Percentiles rank a stretch among this genome's conserved stretches.
phyloP scores from a whole-genome alignment of 2,113 vertebrate genomes.

The Campylomormyrus numenius region DNA sequence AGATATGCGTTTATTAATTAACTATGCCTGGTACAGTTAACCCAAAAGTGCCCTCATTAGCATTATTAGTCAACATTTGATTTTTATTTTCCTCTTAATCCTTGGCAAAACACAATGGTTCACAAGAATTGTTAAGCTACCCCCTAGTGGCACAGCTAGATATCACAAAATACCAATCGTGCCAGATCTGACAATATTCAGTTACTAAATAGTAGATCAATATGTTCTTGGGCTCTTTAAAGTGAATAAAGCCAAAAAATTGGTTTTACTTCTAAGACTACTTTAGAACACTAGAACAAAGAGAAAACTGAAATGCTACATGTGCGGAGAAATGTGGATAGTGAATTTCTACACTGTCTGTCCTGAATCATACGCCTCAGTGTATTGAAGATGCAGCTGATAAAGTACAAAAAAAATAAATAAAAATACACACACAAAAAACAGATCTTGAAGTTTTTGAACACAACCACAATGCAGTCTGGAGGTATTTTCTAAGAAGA shows the following conservation, averaged over 20 bases:
- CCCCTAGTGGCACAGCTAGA: conserved; percentile 17
- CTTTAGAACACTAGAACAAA: background rate
- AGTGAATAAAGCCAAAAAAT: background rate
- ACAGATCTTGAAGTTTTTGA: background rate
- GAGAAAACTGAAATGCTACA: background rate
- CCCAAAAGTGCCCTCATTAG: background rate
- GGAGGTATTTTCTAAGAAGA: background rate
- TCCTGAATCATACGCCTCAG: background rate
- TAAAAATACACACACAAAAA: too few relatives aligned
- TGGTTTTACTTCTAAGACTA: background rate
- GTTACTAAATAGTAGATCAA: background rate
- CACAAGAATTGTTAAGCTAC: conserved; percentile 5
- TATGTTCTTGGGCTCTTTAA: background rate
- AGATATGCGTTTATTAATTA: background rate
- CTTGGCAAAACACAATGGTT: background rate
- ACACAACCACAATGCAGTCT: background rate
- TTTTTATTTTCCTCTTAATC: background rate
- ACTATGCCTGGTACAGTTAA: background rate
- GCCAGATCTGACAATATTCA: background rate
- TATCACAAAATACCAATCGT: background rate
- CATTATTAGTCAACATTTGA: background rate
- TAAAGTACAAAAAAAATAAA: background rate
- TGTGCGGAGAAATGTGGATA: background rate
- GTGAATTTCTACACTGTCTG: background rate
- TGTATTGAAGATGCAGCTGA: background rate